These are phyloP conservation scores for Lasioglossum albipes DNA, from an alignment of 1,140 invertebrate species.

Conservation along the genomic window DNA sequence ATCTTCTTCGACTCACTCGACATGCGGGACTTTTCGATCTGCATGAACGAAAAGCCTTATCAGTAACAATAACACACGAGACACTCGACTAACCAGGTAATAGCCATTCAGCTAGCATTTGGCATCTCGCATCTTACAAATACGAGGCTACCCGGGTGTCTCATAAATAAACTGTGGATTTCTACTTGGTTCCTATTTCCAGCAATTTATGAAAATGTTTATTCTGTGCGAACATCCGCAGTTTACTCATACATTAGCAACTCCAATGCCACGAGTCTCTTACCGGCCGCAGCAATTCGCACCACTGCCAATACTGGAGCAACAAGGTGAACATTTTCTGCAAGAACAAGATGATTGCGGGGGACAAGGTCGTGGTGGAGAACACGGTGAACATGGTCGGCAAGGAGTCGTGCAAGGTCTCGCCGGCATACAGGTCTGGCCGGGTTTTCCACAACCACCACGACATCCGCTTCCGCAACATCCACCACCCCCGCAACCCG, in stretches of 20 bases:
- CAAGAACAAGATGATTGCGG: constrained; percentile 55
- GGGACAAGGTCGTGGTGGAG: constrained; percentile 47
- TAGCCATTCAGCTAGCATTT: no score
- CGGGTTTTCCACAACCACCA: constrained; percentile 69
- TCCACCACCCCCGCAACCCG: constrained; percentile 64
- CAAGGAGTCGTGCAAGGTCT: constrained; percentile 56
- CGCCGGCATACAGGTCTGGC: constrained; percentile 59
- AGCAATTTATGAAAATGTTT: no score
- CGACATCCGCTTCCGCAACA: constrained; percentile 68
- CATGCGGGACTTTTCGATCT: constrained; percentile 53
- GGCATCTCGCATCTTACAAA: no score
- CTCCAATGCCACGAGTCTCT: neutral
- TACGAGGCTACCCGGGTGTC: neutral
- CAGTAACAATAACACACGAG: neutral
- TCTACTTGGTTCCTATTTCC: no score
- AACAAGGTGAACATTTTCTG: constrained; percentile 40
- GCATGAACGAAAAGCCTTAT: constrained; percentile 13
- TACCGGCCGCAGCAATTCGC: constrained; percentile 55
- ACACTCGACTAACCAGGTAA: no score
- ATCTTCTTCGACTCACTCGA: constrained; percentile 23
- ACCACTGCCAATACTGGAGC: constrained; percentile 24
- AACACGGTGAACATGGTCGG: constrained; percentile 60
- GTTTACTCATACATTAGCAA: no score
- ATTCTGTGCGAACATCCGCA: no score
- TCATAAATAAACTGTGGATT: neutral